A percentile compares a stretch with the other conserved stretches of the same genome.
phyloP scores from a whole-genome alignment of 2,888 invertebrate genomes.

The Melanotus villosus region DNA sequence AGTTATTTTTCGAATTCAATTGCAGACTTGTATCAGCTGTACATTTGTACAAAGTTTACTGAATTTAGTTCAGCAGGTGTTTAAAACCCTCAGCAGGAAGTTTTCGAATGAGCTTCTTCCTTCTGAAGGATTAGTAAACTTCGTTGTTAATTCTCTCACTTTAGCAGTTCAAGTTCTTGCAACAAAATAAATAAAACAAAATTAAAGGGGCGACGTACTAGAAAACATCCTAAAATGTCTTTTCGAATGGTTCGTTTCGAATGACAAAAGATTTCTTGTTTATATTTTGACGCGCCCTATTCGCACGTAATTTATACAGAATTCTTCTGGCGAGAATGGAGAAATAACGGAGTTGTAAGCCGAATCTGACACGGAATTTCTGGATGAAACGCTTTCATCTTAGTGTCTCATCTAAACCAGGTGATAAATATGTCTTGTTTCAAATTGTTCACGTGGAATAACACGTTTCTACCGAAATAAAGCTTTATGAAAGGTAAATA shows the following conservation, averaged over 20 bases:
- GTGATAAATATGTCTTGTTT: slow-evolving; percentile 8
- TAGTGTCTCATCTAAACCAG: background rate
- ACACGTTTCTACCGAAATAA: background rate
- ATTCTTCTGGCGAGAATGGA: background rate
- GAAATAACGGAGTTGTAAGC: slow-evolving; percentile 2
- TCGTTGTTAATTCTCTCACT: slow-evolving; percentile 45
- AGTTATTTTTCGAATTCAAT: slow-evolving; percentile 32
- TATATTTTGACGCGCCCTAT: slow-evolving; percentile 16
- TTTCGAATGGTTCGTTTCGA: slow-evolving; percentile 1
- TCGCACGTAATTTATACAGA: background rate
- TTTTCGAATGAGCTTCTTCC: slow-evolving; percentile 47
- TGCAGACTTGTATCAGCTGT: slow-evolving; percentile 27
- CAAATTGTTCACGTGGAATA: background rate
- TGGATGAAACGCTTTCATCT: background rate
- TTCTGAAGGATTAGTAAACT: slow-evolving; percentile 48
- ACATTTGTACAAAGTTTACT: slow-evolving; percentile 39
- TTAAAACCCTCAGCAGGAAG: slow-evolving; percentile 48
- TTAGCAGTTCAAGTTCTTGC: slow-evolving; percentile 35
- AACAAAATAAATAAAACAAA: slow-evolving; percentile 39
- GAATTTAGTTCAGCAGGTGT: slow-evolving; percentile 49
- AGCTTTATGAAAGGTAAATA: slow-evolving; percentile 18
- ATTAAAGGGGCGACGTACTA: slow-evolving; percentile 21
- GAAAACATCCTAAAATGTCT: background rate
- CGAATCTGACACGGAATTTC: background rate
- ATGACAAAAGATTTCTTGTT: slow-evolving; percentile 29